Evolutionary conservation across 2,113 vertebrate genomes (phyloP).

Genomic region (Procapra przewalskii): DNA sequence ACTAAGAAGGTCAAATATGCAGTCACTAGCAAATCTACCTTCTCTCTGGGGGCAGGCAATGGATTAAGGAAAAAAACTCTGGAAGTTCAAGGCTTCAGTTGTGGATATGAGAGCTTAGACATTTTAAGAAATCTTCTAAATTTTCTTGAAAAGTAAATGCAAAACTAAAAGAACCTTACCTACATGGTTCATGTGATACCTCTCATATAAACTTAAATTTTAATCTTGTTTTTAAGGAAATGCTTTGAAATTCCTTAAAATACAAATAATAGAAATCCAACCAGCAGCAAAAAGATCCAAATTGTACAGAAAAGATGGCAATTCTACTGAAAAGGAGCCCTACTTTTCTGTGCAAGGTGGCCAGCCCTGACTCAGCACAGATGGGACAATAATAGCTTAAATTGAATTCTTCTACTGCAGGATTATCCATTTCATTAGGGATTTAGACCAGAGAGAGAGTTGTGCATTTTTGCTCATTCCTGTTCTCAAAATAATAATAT

Average conservation of each 20-base stretch:
- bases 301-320: constrained; percentile 18
- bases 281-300: not conserved
- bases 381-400: constrained; percentile 56
- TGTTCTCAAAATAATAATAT: constrained; percentile 70
- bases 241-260: constrained; percentile 12
- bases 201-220: not conserved
- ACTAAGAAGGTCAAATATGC: not conserved
- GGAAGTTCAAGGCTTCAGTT: not conserved
- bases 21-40: not conserved
- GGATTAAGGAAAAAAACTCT: constrained; percentile 4
- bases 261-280: not conserved
- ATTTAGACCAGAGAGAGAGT: constrained; percentile 56
- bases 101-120: not conserved
- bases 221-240: constrained; percentile 33
- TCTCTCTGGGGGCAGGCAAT: not conserved
- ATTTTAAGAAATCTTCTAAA: constrained; percentile 18
- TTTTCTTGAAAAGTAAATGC: constrained; percentile 21
- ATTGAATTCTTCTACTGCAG: constrained; percentile 42
- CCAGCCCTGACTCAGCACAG: constrained; percentile 39
- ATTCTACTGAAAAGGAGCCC: not conserved
- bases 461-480: constrained; percentile 60
- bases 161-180: not conserved
- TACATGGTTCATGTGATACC: not conserved
- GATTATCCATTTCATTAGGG: constrained; percentile 67
- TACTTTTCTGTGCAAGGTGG: constrained; percentile 35